phyloP scores from a whole-genome alignment of 1,140 invertebrate species.

The Lethrus apterus region DNA sequence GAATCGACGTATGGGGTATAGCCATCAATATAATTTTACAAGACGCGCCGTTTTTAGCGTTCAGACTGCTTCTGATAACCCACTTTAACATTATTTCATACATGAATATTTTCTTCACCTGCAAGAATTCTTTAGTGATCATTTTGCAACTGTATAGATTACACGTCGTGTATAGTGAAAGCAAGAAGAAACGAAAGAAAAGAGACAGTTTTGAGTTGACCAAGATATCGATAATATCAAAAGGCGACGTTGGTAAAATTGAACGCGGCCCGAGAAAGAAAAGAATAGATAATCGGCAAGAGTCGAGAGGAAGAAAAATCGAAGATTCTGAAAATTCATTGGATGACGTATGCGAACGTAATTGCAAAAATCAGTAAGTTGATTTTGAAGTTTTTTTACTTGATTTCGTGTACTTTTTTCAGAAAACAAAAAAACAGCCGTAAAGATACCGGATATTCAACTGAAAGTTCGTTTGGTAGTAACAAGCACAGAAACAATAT shows the following conservation, averaged over 20 bases:
- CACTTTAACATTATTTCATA: constrained; percentile 84
- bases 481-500: constrained; percentile 26
- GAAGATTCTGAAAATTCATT: constrained; percentile 4
- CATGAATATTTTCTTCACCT: constrained; percentile 91
- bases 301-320: constrained; percentile 1
- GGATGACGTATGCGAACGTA: constrained; percentile 14
- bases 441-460: constrained; percentile 59
- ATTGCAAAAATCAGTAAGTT: neutral
- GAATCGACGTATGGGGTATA: constrained; percentile 78
- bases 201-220: constrained; percentile 41
- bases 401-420: constrained; percentile 16
- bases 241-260: constrained; percentile 37
- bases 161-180: constrained; percentile 68
- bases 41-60: constrained; percentile 79
- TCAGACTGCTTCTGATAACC: constrained; percentile 73
- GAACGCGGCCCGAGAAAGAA: constrained; percentile 15
- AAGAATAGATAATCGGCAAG: constrained; percentile 5
- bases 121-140: constrained; percentile 82
- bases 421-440: constrained; percentile 38
- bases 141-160: constrained; percentile 76
- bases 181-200: constrained; percentile 45
- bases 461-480: constrained; percentile 51
- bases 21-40: constrained; percentile 68
- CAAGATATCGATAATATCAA: constrained; percentile 53
- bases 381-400: neutral